Percentiles rank a stretch among this genome's conserved stretches.
Conservation (phyloP, 2,113 vertebrate species). For the Philantomba maxwellii region DNA sequence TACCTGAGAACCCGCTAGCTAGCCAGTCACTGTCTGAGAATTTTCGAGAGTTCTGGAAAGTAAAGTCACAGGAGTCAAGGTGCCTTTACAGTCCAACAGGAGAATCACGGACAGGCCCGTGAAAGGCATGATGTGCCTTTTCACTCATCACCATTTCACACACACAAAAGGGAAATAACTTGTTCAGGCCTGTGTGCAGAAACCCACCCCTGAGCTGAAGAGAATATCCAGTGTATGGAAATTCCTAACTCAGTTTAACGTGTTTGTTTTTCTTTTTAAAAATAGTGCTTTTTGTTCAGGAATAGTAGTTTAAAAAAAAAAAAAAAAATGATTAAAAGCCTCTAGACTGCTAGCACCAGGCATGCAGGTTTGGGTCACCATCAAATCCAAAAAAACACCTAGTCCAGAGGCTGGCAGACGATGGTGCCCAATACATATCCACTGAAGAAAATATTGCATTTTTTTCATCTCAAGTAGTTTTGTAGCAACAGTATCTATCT, state of each 20-base stretch:
- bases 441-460: not conserved
- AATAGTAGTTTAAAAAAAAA: not conserved
- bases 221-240: not conserved
- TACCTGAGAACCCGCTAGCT: not conserved
- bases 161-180: not conserved
- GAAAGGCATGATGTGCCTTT: not conserved
- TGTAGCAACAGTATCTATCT: not conserved
- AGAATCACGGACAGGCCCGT: not conserved
- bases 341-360: not conserved
- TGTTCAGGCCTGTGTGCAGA: not conserved
- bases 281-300: slow-evolving; percentile 26
- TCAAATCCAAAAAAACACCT: not conserved
- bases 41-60: not conserved
- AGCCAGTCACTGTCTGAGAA: not conserved
- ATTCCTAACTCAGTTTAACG: not conserved
- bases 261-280: not conserved
- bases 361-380: not conserved
- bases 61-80: not conserved
- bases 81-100: not conserved
- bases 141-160: not conserved
- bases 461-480: slow-evolving; percentile 1
- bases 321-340: not conserved
- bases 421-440: not conserved
- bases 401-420: not conserved
- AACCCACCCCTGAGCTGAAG: not conserved